Evolutionary conservation across 2,113 vertebrate species (phyloP).

Genomic region (Oryzias woworae): DNA sequence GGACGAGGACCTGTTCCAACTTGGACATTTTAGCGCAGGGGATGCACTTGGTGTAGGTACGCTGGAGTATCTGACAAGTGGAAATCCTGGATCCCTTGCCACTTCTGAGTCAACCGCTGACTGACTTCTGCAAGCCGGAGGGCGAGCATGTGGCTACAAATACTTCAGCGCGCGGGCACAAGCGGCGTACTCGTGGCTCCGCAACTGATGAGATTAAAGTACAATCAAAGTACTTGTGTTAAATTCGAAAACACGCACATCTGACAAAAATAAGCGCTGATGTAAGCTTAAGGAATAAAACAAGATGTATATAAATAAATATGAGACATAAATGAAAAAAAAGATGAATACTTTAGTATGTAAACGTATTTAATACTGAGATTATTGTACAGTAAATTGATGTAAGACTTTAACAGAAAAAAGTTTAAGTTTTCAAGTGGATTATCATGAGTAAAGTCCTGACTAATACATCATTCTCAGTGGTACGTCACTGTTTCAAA

Average conservation of each 20-base stretch:
- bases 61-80: constrained; percentile 62
- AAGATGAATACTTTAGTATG: constrained; percentile 3
- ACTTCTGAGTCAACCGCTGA: constrained; percentile 65
- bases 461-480: constrained; percentile 29
- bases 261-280: neutral
- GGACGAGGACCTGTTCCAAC: constrained; percentile 90
- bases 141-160: constrained; percentile 49
- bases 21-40: constrained; percentile 87
- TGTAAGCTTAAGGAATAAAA: neutral
- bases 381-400: constrained; percentile 63
- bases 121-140: constrained; percentile 50
- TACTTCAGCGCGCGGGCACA: constrained; percentile 59
- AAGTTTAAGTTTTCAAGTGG: constrained; percentile 1
- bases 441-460: constrained; percentile 1
- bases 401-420: neutral
- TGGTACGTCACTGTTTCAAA: constrained; percentile 4
- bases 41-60: constrained; percentile 67
- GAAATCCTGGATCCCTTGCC: constrained; percentile 56
- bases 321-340: no score
- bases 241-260: neutral
- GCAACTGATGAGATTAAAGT: constrained; percentile 47
- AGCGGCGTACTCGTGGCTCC: constrained; percentile 48
- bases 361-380: constrained; percentile 63
- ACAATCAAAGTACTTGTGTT: constrained; percentile 20
- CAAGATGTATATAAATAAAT: no score